Conservation (phyloP, 2,113 vertebrate genomes). For the Bungarus multicinctus region DNA sequence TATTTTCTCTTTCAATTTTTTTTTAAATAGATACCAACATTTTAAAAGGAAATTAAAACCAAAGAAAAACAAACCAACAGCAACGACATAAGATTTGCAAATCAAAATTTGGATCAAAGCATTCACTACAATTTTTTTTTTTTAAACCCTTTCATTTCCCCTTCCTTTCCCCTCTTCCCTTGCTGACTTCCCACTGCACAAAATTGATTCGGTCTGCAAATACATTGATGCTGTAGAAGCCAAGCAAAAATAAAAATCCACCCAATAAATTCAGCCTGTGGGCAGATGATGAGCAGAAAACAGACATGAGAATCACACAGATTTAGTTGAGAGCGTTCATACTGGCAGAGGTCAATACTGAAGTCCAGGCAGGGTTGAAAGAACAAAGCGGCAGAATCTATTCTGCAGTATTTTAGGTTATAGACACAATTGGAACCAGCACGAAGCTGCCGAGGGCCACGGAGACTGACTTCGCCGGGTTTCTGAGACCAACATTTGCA, state of each 20-base stretch:
- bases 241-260: not conserved
- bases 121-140: not conserved
- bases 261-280: not conserved
- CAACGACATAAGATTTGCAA: not conserved
- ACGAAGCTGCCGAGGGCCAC: not conserved
- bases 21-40: constrained; percentile 22
- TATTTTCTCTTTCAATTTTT: constrained; percentile 29
- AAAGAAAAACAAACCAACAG: not conserved
- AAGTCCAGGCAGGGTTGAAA: not conserved
- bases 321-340: not conserved
- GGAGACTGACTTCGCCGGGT: not conserved
- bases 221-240: not conserved
- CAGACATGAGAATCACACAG: not conserved
- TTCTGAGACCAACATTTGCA: not conserved
- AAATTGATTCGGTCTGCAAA: not conserved
- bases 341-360: not conserved
- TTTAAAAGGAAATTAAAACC: not conserved
- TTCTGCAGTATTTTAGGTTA: not conserved
- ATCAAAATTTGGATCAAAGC: not conserved
- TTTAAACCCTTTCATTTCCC: rapidly evolving
- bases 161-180: rapidly evolving
- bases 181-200: rapidly evolving
- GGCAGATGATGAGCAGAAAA: not conserved
- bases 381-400: not conserved
- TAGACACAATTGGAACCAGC: not conserved